Evolutionary conservation across 2,888 invertebrate species (phyloP), one percentile per base, ranked within the genome.

Genomic region (Torymus auratus): DNA sequence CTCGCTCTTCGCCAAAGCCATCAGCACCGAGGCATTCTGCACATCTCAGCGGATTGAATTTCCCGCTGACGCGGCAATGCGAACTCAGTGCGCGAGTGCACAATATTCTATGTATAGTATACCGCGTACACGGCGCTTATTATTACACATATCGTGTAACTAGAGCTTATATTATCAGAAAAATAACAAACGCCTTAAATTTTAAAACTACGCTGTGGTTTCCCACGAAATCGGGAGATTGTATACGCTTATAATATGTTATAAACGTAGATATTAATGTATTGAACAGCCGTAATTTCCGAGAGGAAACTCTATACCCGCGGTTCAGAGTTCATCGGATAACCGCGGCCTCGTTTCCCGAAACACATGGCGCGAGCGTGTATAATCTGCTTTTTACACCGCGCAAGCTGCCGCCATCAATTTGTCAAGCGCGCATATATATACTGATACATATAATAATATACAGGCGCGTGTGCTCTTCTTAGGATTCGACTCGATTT

Each of bases 251-350:
- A n/a, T n/a, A n/a, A n/a, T n/a, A n/a, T n/a, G n/a, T n/a, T n/a
- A 2, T 20, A 20, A 2, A 20, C 20, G 20, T 2, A 20, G 20
- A 20, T 20, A 20, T 20, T n/a, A n/a, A 20, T 20, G 20, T 20
- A 20, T 20, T 20, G 20, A 20, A 20, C 20, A 20, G 20, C 28
- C 28, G 28, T 28, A 0, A 58, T 20, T 53, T 17, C 53, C 20
- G 14, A 67, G 14, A 67, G 67, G 52, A 67, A 67, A 67, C 20
- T 53, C 17, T n/a, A 10, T 15, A 41, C 10, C 23, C 15, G n/a
- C 11, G 52, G 78, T 78, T 78, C 78, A 78, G 41, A 78, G 78
- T 78, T 78, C 78, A 78, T 67, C 50, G 52, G 78, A 78, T 78
- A 78, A 78, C 68, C 56, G 15, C 61, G 61, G 61, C 60, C 62